Evolutionary conservation across 2,888 invertebrate species (phyloP), one percentile per base, ranked within the genome.

Genomic region (Aspidapion aeneum): DNA sequence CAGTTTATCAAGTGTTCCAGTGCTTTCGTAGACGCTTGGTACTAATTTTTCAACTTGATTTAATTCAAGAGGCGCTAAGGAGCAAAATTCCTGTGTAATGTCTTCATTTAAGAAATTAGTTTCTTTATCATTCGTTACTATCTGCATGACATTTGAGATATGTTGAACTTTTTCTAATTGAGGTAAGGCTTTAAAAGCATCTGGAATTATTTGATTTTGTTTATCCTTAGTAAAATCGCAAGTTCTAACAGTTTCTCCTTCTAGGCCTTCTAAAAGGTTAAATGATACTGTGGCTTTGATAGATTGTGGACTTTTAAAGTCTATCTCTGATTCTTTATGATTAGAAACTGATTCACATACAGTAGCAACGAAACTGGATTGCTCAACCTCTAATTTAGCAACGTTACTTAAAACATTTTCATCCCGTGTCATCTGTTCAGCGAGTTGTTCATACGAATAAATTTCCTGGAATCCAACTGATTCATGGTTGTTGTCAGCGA

Each of bases 281-380:
- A 71, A 18, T 19, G 35, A 21, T 20, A 22, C 22, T 16, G 12
- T 61, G 35, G 71, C 73, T 51, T 22, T 63, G 49, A 68, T 68
- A 17, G 58, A 18, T 52, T 66, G 65, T 48, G 63, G 67, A 52
- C 61, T 60, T 19, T 68, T 66, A n/a, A 52, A 19, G 55, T 19
- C 60, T 16, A 74, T 73, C 68, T 69, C 64, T 48, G 66, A 68
- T 75, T 82, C 82, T 68, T 74, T 77, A 64, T 80, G 79, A 65
- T 73, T 72, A 35, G 74, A 70, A 21, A 77, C 64, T 20, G 79
- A 74, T 72, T 81, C 77, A 17, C 74, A 75, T 51, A 80, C 74
- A 51, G 74, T 66, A 1, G 72, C 73, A 48, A 71, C 65, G 61
- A 72, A 61, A 76, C 68, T 62, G 68, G 72, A 64, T 64, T 74